Base-by-base conservation (phyloP, 1,140 invertebrate species). In the Zophobas morio region DNA sequence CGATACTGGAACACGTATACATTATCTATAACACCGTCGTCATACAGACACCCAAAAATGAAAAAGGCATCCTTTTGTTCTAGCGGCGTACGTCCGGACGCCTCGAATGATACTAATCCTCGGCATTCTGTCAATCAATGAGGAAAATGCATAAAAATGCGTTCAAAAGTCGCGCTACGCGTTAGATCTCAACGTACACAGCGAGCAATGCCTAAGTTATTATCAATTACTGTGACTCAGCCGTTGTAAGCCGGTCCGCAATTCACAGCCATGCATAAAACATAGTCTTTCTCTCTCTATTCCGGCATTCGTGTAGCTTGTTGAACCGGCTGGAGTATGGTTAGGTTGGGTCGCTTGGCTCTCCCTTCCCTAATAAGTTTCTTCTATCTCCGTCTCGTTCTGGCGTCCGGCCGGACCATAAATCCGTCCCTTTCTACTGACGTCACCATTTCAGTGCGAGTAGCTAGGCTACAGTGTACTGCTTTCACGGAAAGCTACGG, bases 141-240 rank as follows among this genome's bases (percentile, higher is more conserved):
- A 63, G 70, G 36, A 66, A 70, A 66, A 76, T 76, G 63, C 71
- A 76, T 76, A 70, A 76, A 76, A 76, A 66, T 66, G 70, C 71
- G 72, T 71, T 70, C 56, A 76, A 20, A 76, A 76, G 75, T 76
- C 71, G 63, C 70, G 75, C 72, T 74, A 74, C 70, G 20, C 20
- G 75, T 76, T 76, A 76, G 75, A 72, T 72, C 70, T 54, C 1
- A 72, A 72, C 47, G 70, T 54, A 72, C 73, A 70, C 37, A 81
- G 84, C 84, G 56, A 81, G 84, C 84, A 85, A 86, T 86, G 84
- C 82, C 84, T 85, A 86, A 86, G 83, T 86, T 86, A 86, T 86
- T 86, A 86, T 86, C 85, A 86, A 86, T 86, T 86, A 86, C 85
- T 85, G 85, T 86, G 85, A 86, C 84, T 86, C 85, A 86, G 85